These are phyloP conservation scores for Myotis planiceps DNA, from an alignment of 2,797 vertebrate genomes.

Conservation along the genomic window DNA sequence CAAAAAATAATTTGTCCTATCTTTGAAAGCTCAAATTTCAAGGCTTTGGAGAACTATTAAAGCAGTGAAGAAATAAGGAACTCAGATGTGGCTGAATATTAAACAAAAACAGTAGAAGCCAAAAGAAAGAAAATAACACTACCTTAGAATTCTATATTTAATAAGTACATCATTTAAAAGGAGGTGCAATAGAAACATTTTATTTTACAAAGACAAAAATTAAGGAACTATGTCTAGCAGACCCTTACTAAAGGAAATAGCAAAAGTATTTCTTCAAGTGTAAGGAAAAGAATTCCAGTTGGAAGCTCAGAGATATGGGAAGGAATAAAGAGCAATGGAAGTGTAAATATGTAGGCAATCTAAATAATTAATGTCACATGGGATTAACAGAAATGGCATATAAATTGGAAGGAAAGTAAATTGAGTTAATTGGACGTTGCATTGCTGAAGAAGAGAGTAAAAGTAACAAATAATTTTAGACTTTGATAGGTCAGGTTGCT, in stretches of 20 bases:
- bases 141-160: slow-evolving; percentile 31
- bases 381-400: background rate
- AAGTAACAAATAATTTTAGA: background rate
- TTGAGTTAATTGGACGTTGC: background rate
- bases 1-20: slow-evolving; percentile 8
- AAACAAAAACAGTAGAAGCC: slow-evolving; percentile 18
- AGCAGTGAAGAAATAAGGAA: slow-evolving; percentile 24
- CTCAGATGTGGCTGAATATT: slow-evolving; percentile 12
- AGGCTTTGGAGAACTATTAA: slow-evolving; percentile 18
- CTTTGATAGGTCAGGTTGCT: background rate
- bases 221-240: slow-evolving; percentile 55
- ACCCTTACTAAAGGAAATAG: slow-evolving; percentile 56
- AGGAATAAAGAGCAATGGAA: slow-evolving; percentile 36
- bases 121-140: slow-evolving; percentile 34
- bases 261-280: slow-evolving; percentile 56
- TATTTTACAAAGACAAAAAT: slow-evolving; percentile 44
- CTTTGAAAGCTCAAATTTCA: background rate
- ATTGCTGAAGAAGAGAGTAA: slow-evolving; percentile 36
- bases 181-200: slow-evolving; percentile 59
- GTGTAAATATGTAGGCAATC: slow-evolving; percentile 40
- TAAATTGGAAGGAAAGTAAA: slow-evolving; percentile 25
- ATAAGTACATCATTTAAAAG: slow-evolving; percentile 47
- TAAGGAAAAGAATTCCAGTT: slow-evolving; percentile 54
- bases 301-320: slow-evolving; percentile 61
- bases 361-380: background rate